Percentiles rank a stretch among this genome's conserved stretches.
These are phyloP conservation scores for Vesta saturnalis DNA, from an alignment of 2,888 invertebrate species.

Conservation along the genomic window DNA sequence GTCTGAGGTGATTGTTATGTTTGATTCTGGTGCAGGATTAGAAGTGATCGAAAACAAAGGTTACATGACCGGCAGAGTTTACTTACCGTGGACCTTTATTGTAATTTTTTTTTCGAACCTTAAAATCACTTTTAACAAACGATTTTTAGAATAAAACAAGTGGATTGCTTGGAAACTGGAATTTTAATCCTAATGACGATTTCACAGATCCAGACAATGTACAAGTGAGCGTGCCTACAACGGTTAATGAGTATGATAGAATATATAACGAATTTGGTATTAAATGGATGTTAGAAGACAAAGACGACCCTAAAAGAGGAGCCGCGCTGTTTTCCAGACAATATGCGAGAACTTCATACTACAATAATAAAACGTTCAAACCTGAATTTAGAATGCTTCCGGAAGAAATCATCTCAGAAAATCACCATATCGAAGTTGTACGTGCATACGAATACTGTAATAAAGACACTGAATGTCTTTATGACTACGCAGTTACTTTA, in stretches of 20 bases:
- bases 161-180: constrained; percentile 93
- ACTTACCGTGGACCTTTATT: constrained; percentile 88
- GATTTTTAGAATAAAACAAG: constrained; percentile 85
- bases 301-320: constrained; percentile 77
- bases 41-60: constrained; percentile 92
- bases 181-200: constrained; percentile 83
- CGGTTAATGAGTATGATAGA: constrained; percentile 74
- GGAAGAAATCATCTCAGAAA: constrained; percentile 75
- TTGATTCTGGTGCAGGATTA: constrained; percentile 92
- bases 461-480: constrained; percentile 76
- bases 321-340: constrained; percentile 82
- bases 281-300: constrained; percentile 84
- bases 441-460: constrained; percentile 79
- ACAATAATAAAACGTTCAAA: constrained; percentile 78
- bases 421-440: constrained; percentile 72
- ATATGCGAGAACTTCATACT: constrained; percentile 82
- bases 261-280: constrained; percentile 83
- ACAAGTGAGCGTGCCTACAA: constrained; percentile 65
- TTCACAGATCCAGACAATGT: constrained; percentile 79
- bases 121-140: too few relatives aligned
- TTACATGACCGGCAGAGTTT: constrained; percentile 85
- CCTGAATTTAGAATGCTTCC: constrained; percentile 80
- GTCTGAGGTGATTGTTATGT: constrained; percentile 94
- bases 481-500: constrained; percentile 87
- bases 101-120: constrained; percentile 71